A percentile compares a stretch with the other conserved stretches of the same genome.
Evolutionary conservation across 2,888 invertebrate species (phyloP).

Genomic region (Polietes domitor): DNA sequence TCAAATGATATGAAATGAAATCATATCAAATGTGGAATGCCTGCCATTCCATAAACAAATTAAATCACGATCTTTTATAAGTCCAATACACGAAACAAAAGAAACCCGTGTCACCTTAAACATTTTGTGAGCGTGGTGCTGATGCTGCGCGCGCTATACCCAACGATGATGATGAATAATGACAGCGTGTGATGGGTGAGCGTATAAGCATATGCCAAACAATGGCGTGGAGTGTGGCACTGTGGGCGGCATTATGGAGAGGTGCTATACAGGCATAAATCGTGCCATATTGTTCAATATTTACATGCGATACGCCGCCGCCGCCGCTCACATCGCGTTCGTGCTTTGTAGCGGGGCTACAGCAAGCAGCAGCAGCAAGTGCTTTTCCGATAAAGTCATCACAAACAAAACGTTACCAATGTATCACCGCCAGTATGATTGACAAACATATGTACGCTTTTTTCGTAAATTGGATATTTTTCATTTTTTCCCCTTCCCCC

Average conservation of each 20-base stretch:
- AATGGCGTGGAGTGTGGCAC: slow-evolving; percentile 45
- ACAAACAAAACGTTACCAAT: slow-evolving; percentile 26
- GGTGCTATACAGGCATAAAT: slow-evolving; percentile 45
- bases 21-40: slow-evolving; percentile 52
- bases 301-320: slow-evolving; percentile 47
- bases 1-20: slow-evolving; percentile 57
- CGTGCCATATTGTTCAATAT: slow-evolving; percentile 51
- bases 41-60: slow-evolving; percentile 48
- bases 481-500: neutral
- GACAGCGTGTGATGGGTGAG: slow-evolving; percentile 63
- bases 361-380: slow-evolving; percentile 23
- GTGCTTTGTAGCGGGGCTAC: neutral
- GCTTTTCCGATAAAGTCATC: slow-evolving; percentile 50
- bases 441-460: slow-evolving; percentile 41
- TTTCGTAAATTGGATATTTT: slow-evolving; percentile 17
- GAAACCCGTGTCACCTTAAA: slow-evolving; percentile 53
- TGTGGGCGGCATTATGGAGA: slow-evolving; percentile 56
- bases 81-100: slow-evolving; percentile 31
- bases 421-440: slow-evolving; percentile 36
- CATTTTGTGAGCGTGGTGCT: neutral
- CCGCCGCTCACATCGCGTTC: slow-evolving; percentile 27
- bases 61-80: slow-evolving; percentile 50
- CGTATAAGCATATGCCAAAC: slow-evolving; percentile 32
- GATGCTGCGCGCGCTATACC: neutral
- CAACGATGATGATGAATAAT: slow-evolving; percentile 50